A percentile compares a stretch with the other conserved stretches of the same genome.
Conservation (phyloP, 2,888 invertebrate species). For the Ommatoiulus sabulosus region DNA sequence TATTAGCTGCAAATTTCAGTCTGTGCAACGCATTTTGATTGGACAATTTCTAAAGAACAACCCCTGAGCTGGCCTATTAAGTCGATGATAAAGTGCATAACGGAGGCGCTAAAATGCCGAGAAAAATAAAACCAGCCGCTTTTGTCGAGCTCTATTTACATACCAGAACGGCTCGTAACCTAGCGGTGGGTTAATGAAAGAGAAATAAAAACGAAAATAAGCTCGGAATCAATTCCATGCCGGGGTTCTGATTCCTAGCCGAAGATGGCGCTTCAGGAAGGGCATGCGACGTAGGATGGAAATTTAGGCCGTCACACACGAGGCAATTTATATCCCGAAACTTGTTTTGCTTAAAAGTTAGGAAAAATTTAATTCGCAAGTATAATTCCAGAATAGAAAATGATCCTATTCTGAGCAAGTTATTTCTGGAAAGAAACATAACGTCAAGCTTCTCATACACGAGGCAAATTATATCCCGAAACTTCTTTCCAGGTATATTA, state of each 20-base stretch:
- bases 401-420: no score
- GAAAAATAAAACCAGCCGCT: background rate
- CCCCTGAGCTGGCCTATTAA: background rate
- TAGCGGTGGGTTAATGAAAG: background rate
- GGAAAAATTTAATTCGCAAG: no score
- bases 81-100: background rate
- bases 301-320: no score
- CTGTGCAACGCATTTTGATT: slow-evolving; percentile 32
- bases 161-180: background rate
- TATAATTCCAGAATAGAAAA: no score
- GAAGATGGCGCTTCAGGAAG: background rate
- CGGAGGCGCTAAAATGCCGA: background rate
- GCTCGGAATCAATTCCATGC: background rate
- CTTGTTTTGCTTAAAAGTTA: no score
- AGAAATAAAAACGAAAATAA: background rate
- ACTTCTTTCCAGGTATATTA: no score
- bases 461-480: no score
- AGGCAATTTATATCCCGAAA: no score
- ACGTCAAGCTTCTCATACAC: no score
- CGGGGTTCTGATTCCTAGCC: background rate
- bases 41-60: background rate
- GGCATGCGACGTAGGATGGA: no score
- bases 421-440: no score
- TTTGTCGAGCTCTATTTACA: background rate
- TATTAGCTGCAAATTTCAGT: slow-evolving; percentile 29